Evolutionary conservation across 2,888 invertebrate genomes (phyloP).

Genomic region (Xestia xanthographa): DNA sequence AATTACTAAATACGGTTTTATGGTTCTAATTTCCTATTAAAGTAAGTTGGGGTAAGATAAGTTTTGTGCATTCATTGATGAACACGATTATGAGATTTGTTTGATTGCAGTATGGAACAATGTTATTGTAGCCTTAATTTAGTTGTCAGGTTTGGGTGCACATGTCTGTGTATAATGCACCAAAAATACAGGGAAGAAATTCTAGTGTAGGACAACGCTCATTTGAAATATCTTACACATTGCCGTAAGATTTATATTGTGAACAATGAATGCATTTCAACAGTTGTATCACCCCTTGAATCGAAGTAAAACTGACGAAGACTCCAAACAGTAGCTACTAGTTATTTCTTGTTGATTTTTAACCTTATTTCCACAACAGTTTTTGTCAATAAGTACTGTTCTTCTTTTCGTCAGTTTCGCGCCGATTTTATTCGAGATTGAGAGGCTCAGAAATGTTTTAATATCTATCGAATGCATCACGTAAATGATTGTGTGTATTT

Average conservation of each 20-base stretch:
- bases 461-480: conserved; percentile 25
- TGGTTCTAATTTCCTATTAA: conserved; percentile 35
- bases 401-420: conserved; percentile 29
- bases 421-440: conserved; percentile 13
- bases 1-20: conserved; percentile 6
- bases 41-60: conserved; percentile 1
- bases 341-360: conserved; percentile 3
- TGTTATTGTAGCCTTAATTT: conserved; percentile 1
- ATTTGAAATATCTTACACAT: background rate
- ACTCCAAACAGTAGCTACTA: background rate
- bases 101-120: conserved; percentile 1
- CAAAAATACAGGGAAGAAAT: background rate
- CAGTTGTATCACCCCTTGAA: background rate
- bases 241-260: background rate
- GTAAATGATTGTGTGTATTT: conserved; percentile 41
- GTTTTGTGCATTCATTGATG: conserved; percentile 22
- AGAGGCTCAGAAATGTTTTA: conserved; percentile 23
- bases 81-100: background rate
- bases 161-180: background rate
- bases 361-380: background rate
- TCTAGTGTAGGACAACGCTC: background rate
- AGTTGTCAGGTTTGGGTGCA: background rate
- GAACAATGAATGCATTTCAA: conserved; percentile 22
- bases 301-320: conserved; percentile 19
- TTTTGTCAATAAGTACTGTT: conserved; percentile 6